phyloP scores from a whole-genome alignment of 2,113 vertebrate genomes.

The Dromaius novaehollandiae region DNA sequence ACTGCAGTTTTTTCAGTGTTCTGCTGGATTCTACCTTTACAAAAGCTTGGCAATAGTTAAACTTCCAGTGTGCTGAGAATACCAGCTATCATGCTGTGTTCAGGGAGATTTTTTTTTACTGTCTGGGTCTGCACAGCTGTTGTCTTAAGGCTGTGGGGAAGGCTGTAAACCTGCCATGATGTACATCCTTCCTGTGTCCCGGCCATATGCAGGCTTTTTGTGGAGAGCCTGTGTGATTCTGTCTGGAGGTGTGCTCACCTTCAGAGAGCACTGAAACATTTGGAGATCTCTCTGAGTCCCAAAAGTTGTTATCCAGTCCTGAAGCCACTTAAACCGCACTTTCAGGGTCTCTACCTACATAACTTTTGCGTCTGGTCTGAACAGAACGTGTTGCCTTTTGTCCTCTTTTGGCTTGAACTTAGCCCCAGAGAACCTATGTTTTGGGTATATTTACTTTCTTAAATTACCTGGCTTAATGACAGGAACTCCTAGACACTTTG shows the following conservation, averaged over 20 bases:
- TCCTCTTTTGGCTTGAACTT: neutral
- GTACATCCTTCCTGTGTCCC: neutral
- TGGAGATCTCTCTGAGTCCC: neutral
- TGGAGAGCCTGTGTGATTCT: too few species aligned
- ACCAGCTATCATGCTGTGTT: neutral
- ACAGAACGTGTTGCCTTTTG: neutral
- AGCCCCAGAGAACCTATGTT: neutral
- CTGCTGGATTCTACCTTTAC: neutral
- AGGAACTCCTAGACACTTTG: neutral
- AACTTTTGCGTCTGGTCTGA: neutral
- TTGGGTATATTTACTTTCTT: neutral
- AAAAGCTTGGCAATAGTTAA: neutral
- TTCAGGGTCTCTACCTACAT: accelerated
- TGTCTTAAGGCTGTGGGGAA: neutral
- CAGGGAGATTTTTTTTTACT: accelerated
- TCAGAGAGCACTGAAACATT: neutral
- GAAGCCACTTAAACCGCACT: neutral
- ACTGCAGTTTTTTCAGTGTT: neutral
- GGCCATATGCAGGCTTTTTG: neutral
- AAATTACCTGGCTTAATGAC: neutral
- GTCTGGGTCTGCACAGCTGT: accelerated
- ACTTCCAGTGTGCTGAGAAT: neutral
- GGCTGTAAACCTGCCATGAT: neutral
- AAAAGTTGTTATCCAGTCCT: accelerated
- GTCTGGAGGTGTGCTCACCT: accelerated